These are phyloP conservation scores for Cetoscarus ocellatus DNA, from an alignment of 2,797 vertebrate species.

Conservation along the genomic window DNA sequence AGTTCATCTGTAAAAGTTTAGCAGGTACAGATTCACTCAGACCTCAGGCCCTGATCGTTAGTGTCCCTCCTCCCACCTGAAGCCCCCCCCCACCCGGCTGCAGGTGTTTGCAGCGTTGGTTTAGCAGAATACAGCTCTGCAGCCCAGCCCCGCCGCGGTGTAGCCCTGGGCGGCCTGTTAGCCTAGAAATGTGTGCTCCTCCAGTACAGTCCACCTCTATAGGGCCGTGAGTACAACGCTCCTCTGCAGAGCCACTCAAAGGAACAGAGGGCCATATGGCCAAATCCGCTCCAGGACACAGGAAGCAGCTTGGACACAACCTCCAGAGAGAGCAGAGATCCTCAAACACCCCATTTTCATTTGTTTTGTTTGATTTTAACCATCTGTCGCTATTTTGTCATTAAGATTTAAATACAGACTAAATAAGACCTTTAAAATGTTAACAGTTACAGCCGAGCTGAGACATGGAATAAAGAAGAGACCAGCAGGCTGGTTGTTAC, in stretches of 20 bases:
- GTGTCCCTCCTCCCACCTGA: conserved; percentile 21
- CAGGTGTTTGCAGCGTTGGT: conserved; percentile 38
- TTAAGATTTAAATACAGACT: conserved; percentile 21
- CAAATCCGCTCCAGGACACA: conserved; percentile 27
- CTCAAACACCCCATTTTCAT: neutral
- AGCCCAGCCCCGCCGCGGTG: conserved; percentile 16
- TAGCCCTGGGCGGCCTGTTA: conserved; percentile 63
- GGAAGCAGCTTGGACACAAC: conserved; percentile 30
- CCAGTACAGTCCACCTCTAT: conserved; percentile 25
- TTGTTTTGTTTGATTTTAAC: conserved; percentile 11
- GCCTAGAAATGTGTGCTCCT: conserved; percentile 45
- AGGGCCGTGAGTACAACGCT: conserved; percentile 27
- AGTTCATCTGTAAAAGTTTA: too few relatives aligned
- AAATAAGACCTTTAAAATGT: conserved; percentile 32
- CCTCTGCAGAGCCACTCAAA: conserved; percentile 4
- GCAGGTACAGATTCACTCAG: too few relatives aligned
- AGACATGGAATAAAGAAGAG: conserved; percentile 20
- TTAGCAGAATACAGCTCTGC: conserved; percentile 43
- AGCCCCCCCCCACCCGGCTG: conserved; percentile 12
- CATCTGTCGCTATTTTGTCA: conserved; percentile 2
- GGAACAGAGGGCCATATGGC: conserved; percentile 22
- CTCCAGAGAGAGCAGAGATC: conserved; percentile 18
- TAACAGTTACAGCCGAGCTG: conserved; percentile 42
- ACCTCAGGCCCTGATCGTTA: neutral
- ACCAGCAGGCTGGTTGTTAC: conserved; percentile 20